Base-by-base conservation (phyloP, 1,140 invertebrate species). In the Sitodiplosis mosellana region DNA sequence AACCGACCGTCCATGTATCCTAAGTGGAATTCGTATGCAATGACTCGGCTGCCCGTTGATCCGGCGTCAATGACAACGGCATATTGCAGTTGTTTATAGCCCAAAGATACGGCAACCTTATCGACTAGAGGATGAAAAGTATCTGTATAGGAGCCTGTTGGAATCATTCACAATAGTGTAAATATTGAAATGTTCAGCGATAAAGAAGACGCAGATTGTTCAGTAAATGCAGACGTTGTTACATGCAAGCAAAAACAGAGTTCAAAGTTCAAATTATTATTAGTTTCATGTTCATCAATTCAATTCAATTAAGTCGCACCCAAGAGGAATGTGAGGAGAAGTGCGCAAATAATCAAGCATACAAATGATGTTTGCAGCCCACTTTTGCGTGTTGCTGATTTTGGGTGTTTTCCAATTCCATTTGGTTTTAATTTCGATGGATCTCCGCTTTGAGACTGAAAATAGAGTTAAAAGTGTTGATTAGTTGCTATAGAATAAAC, bases 51-150 rank as follows among this genome's bases (percentile, higher is more conserved):
- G 1, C 92, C 94, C 0, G 94, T 97, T 19, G 88, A 93, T 12
- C 93, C 93, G 1, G 91, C 92, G 70, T 98, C 93, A 49, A 97
- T 87, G 40, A 97, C 80, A n/a, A 93, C 83, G 0, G 87, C 87
- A 70, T 92, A 83, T 48, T 86, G 80, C 21, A 77, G 72, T 49
- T 81, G 76, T 59, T 79, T 70, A 55, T 81, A 75, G 5, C 81
- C 81, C 33, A 85, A 65, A 49, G 66, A 69, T 53, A 76, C 74
- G 36, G 77, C 78, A 27, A 83, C 53, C 17, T 71, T 69, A 57
- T 83, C 80, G 53, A 80, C 52, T 45, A 69, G 60, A 3, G 64
- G 59, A 53, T 69, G 68, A 27, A 60, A 58, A 41, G 63, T 58
- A 33, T 64, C 62, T 10, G 59, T 47, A 58, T 48, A 64, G 34